Base-by-base conservation (phyloP, 2,113 vertebrate species). In the Meriones unguiculatus region DNA sequence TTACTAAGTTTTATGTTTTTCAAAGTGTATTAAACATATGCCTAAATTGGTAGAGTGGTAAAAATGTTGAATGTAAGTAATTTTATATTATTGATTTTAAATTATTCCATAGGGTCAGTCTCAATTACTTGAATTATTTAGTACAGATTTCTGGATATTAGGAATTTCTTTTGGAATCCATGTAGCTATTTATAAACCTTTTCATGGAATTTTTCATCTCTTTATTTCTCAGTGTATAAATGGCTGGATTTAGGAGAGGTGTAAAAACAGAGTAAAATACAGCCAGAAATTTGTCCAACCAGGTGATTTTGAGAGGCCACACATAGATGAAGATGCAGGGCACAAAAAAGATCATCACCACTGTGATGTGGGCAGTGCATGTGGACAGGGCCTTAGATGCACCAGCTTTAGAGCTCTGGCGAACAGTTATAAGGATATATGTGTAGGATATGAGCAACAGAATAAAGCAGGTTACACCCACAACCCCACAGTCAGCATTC, bases 161-260 rank as follows among this genome's bases (percentile, higher is more conserved):
- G 24, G 0, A 65, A 64, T 81, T 87, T 62, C 11, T 28, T 18
- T 94, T 88, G 22, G 64, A 87, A 54, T 84, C 13, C 1, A 91
- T 0, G 10, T 65, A 46, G 9, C 90, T 81, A 25, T 22, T 88
- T 90, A 52, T 86, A 28, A 96, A 69, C 41, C 62, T 96, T 87
- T 81, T 92, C 46, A 97, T 91, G 28, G 96, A 85, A 14, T 75
- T 93, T 90, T 95, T 97, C 32, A 98, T 98, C 64, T 97, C 95
- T 67, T 87, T 97, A 85, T 98, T 98, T 81, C 96, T 97, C 32
- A 98, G 13, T 0, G 97, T 97, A 73, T 98, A 98, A 93, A 98
- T 98, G 28, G 90, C 90, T 93, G 96, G 96, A 72, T 97, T 98
- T 65, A 98, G 89, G 0, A 98, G 46, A 57, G 96, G 97, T 85